Conservation (phyloP, 2,888 invertebrate species). For the Leptinotarsa tumamoca region DNA sequence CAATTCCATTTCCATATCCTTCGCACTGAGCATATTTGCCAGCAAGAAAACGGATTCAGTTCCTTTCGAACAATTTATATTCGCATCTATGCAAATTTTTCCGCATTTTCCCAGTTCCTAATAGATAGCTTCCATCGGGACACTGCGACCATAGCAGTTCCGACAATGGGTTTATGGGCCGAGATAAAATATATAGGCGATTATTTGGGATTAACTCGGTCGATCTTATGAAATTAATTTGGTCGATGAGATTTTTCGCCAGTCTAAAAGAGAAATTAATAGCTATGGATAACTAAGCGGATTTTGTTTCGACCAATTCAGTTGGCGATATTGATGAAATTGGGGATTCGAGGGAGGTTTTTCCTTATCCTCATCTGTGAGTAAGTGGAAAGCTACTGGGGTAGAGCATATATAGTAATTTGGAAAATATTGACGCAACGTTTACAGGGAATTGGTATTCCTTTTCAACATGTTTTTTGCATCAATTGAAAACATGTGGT, state of each 20-base stretch:
- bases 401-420: background rate
- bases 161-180: conserved; percentile 19
- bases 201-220: conserved; percentile 8
- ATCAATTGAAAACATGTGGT: too few species aligned
- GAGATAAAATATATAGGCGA: conserved; percentile 22
- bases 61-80: conserved; percentile 22
- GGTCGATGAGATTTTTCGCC: conserved; percentile 9
- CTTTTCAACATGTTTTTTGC: too few species aligned
- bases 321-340: conserved; percentile 17
- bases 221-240: conserved; percentile 21
- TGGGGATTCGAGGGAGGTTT: background rate
- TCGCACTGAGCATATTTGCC: conserved; percentile 7
- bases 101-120: conserved; percentile 10
- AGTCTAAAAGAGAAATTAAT: conserved; percentile 8
- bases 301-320: conserved; percentile 9
- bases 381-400: background rate
- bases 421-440: background rate
- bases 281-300: conserved; percentile 12
- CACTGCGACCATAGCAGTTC: conserved; percentile 1
- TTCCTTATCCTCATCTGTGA: background rate
- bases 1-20: background rate
- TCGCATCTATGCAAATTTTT: conserved; percentile 23
- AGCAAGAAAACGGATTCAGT: conserved; percentile 7
- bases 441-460: too few species aligned
- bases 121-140: conserved; percentile 23